These are phyloP conservation scores for Malacoctenus gilli DNA, from an alignment of 2,797 vertebrate species.

Conservation along the genomic window DNA sequence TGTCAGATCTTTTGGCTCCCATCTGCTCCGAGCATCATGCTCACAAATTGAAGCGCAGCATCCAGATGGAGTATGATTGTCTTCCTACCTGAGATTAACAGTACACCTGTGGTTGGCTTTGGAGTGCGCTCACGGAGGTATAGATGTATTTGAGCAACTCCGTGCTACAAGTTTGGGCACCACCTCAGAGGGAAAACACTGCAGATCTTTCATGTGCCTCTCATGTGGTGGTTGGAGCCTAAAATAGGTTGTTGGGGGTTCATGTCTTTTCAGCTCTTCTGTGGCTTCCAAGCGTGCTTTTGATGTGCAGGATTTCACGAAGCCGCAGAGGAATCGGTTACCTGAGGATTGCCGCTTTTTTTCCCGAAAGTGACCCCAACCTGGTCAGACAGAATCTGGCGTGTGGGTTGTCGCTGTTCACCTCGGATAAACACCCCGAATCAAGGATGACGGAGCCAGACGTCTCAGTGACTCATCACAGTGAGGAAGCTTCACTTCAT, in stretches of 20 bases:
- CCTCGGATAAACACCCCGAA: conserved; percentile 16
- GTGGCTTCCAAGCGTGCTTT: conserved; percentile 34
- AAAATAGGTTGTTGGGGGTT: conserved; percentile 14
- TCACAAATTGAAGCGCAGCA: not conserved
- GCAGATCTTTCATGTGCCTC: conserved; percentile 17
- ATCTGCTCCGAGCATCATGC: no score
- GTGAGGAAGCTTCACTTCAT: conserved; percentile 7
- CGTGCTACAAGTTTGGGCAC: conserved; percentile 8
- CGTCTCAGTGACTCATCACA: conserved; percentile 2
- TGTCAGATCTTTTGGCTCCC: no score
- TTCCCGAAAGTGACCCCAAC: conserved; percentile 2
- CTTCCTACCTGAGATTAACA: no score
- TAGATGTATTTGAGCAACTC: conserved; percentile 13
- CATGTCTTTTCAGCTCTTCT: conserved; percentile 15
- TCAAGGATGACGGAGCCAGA: conserved; percentile 5
- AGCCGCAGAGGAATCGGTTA: no score
- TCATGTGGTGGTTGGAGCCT: conserved; percentile 8
- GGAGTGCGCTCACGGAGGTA: not conserved
- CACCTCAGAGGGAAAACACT: conserved; percentile 6
- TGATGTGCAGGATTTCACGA: conserved; percentile 27
- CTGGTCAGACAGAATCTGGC: conserved; percentile 6
- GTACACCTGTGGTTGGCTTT: not conserved
- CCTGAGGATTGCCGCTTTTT: no score
- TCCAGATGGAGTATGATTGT: no score
- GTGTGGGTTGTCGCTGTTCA: conserved; percentile 1